phyloP scores from a whole-genome alignment of 2,797 vertebrate species.

The Craterocephalus amniculus region DNA sequence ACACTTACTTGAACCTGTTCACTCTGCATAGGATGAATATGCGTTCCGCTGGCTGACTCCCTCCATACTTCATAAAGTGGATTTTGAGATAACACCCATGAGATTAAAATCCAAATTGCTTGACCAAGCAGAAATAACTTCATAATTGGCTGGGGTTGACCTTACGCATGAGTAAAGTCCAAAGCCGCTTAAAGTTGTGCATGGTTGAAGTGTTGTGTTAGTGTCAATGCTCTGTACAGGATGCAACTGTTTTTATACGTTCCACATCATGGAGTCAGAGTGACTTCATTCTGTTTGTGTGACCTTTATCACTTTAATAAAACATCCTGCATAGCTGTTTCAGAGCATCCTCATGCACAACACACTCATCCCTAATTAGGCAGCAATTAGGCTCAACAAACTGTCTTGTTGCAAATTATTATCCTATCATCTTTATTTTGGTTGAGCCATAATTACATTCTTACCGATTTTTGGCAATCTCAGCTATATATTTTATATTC shows the following conservation, averaged over 20 bases:
- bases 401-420: conserved; percentile 13
- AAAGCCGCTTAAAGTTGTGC: conserved; percentile 35
- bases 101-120: conserved; percentile 74
- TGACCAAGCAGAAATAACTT: conserved; percentile 68
- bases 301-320: not conserved
- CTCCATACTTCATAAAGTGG: conserved; percentile 50
- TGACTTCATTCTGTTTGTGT: not conserved
- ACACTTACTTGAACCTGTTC: conserved; percentile 18
- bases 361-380: conserved; percentile 11
- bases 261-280: not conserved
- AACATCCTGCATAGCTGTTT: not conserved
- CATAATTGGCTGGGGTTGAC: conserved; percentile 64
- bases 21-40: conserved; percentile 16
- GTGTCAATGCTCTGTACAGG: conserved; percentile 4
- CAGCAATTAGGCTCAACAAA: not conserved
- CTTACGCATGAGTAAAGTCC: conserved; percentile 38
- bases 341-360: conserved; percentile 1
- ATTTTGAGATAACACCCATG: conserved; percentile 69
- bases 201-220: conserved; percentile 27
- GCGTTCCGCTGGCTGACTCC: conserved; percentile 28
- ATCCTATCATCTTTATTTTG: conserved; percentile 19
- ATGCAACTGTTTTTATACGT: conserved; percentile 17
- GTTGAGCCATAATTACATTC: not conserved
- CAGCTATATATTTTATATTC: not conserved
- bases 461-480: not conserved